Conservation (phyloP, 2,797 vertebrate species). For the Labeo calbasu region DNA sequence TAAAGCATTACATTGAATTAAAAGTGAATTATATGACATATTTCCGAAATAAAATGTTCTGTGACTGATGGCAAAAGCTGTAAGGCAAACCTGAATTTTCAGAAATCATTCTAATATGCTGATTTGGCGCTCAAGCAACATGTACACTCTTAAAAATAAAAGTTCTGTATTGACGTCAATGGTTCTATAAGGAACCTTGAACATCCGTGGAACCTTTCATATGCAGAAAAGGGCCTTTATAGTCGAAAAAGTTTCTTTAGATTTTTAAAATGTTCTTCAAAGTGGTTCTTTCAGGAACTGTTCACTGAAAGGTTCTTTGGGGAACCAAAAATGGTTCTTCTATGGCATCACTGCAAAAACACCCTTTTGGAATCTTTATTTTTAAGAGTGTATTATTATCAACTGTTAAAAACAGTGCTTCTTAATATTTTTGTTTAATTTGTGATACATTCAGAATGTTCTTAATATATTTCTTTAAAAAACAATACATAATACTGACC, state of each 20-base stretch:
- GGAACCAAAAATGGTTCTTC: too few species aligned
- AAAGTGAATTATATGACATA: background rate
- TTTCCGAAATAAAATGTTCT: background rate
- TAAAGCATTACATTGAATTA: background rate
- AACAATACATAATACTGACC: background rate
- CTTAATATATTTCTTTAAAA: background rate
- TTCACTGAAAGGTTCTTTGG: too few species aligned
- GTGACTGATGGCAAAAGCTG: background rate
- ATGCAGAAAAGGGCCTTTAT: too few species aligned
- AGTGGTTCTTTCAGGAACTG: too few species aligned
- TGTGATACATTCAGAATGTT: background rate
- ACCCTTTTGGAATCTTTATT: too few species aligned
- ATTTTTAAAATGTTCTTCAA: too few species aligned
- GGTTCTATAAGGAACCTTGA: too few species aligned
- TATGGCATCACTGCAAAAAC: too few species aligned
- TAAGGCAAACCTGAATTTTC: background rate
- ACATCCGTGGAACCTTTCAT: too few species aligned
- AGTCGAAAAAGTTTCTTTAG: too few species aligned
- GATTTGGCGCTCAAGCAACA: background rate
- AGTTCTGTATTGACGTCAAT: too few species aligned
- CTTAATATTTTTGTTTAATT: background rate
- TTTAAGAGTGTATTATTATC: background rate
- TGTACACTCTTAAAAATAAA: too few species aligned
- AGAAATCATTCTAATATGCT: background rate
- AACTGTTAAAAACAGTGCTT: background rate